phyloP scores from a whole-genome alignment of 2,113 vertebrate species.

The Daphoenositta chrysoptera region DNA sequence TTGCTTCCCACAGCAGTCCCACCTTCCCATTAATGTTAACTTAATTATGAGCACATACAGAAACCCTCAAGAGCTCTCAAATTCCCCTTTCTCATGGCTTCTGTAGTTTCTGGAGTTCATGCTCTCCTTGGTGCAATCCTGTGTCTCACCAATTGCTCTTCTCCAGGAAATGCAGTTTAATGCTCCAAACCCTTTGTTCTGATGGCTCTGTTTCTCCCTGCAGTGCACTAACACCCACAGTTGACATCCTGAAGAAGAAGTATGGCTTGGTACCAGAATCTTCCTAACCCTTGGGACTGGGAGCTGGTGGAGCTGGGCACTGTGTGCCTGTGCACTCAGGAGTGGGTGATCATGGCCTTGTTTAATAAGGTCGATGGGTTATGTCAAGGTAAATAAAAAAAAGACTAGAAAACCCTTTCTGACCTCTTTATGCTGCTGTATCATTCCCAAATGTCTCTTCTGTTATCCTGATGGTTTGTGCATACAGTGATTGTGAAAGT shows the following conservation, averaged over 20 bases:
- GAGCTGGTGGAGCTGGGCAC: constrained; percentile 56
- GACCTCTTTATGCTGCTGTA: not conserved
- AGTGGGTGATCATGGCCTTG: not conserved
- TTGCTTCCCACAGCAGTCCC: not conserved
- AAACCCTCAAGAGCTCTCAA: not conserved
- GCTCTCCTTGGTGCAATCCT: not conserved
- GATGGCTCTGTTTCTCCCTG: not conserved
- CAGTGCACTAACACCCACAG: constrained; percentile 83
- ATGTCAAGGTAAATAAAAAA: not conserved
- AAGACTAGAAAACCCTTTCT: not conserved
- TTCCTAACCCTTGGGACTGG: not conserved
- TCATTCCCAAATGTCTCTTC: not conserved
- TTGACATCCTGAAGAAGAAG: constrained; percentile 80
- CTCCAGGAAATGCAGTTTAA: not conserved
- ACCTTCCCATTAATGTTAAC: not conserved
- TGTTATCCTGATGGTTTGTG: not conserved
- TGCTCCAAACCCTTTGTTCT: not conserved
- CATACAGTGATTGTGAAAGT: not conserved
- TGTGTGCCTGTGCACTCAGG: constrained; percentile 8
- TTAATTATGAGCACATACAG: not conserved
- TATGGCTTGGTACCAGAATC: constrained; percentile 66
- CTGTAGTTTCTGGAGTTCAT: not conserved
- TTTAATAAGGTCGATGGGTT: constrained; percentile 40
- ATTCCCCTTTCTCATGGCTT: not conserved
- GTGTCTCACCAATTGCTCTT: not conserved